Evolutionary conservation across 2,113 vertebrate species (phyloP), one percentile per base, ranked within the genome.

Genomic region (Zosterops lateralis): DNA sequence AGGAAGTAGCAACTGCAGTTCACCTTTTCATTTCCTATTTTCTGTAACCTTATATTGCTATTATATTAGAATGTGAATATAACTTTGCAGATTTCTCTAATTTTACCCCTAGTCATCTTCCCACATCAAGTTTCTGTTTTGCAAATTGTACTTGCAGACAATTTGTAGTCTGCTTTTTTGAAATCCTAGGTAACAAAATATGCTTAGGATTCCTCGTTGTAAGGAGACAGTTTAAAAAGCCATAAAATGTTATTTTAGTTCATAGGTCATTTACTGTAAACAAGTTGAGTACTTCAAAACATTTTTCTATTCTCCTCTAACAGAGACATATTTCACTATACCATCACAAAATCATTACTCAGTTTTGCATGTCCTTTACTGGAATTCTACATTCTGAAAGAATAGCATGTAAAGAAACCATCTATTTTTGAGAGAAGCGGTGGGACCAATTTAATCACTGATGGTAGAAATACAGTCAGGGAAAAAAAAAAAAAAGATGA

Each of bases 401-500:
- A 51, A 66, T 1, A 76, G 4, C 3, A 6, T 48, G 15, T 58
- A 67, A 81, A 89, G 36, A 89, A 92, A 56, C 18, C 14, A 57
- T 65, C 45, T 36, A 45, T 67, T 87, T 96, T 88, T 84, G 40
- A 93, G 25, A 75, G 81, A 91, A 94, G 65, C 65, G 3, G 18
- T 87, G 80, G 80, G 92, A 92, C 66, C 61, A 94, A 87, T 95
- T 94, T 94, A 93, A 78, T 8, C 87, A 91, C 31, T 38, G 25
- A 68, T 60, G 16, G 28, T 47, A 90, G 40, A 93, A 92, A 70
- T 81, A 45, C 0, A 0, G 25, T 32, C n/a, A 67, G 34, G 18
- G 3, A 45, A 70, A 51, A 47, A 74, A 51, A 47, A 65, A 42
- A 61, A 48, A 67, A n/a, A n/a, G 26, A 75, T 58, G 4, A 86